Conservation (phyloP, 2,113 vertebrate genomes). For the Coregonus clupeaformis region DNA sequence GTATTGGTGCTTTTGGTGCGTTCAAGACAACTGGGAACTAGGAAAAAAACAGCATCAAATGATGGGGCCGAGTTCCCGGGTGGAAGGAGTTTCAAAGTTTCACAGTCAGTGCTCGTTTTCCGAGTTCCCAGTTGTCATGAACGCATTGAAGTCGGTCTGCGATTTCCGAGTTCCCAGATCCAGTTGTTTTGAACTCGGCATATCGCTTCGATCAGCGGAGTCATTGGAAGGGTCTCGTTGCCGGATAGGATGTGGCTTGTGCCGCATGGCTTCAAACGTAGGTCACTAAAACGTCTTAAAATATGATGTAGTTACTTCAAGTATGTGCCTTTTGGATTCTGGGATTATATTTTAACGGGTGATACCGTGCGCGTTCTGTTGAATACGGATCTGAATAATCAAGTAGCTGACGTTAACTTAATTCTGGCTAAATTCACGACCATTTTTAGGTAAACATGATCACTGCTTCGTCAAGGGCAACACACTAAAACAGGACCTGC, state of each 20-base stretch:
- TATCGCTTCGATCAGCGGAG: background rate
- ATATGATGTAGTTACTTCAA: background rate
- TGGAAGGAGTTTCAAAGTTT: no score
- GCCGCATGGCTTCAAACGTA: no score
- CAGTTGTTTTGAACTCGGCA: no score
- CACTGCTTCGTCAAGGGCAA: slow-evolving; percentile 37
- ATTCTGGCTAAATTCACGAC: slow-evolving; percentile 13
- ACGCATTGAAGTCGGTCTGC: no score
- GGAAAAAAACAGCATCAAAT: no score
- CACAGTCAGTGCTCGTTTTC: no score
- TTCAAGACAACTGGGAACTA: no score
- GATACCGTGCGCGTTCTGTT: background rate
- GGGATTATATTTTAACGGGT: background rate
- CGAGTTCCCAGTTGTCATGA: no score
- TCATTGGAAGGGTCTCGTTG: background rate
- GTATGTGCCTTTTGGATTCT: background rate
- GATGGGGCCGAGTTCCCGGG: no score
- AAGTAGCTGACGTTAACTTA: no score
- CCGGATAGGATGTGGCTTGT: background rate
- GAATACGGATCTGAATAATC: background rate
- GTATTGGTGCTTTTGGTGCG: background rate
- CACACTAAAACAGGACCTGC: slow-evolving; percentile 3
- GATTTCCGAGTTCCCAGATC: no score
- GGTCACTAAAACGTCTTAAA: background rate
- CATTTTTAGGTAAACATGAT: slow-evolving; percentile 54